Base-by-base conservation (phyloP, 37 sponge, comb jelly and placozoan genomes). In the Agelas oroides region DNA sequence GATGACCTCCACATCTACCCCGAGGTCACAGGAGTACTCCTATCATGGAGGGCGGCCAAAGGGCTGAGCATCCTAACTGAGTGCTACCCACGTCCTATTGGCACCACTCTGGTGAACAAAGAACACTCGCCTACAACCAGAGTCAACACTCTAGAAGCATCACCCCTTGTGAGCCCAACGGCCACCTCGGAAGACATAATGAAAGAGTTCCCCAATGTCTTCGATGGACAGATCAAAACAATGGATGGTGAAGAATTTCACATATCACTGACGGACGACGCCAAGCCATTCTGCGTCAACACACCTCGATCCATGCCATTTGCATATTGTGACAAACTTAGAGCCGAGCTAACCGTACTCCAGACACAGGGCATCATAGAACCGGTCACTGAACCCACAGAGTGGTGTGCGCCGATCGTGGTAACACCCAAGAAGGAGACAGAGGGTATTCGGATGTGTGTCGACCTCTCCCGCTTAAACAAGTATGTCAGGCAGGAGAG, bases 401-500 rank as follows among this genome's bases (percentile, higher is more conserved):
- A 87, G 37, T 87, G 87, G 87, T 87, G 80, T 79, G 87, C 87
- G 33, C 73, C 65, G 12, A 79, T 59, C 1, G 86, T 78, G 11
- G 79, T 77, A 8, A 56, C 86, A 55, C 79, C 86, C 15, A 85
- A 85, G 46, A 87, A 79, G 31, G 37, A 34, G 24, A 63, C 86
- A 2, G 86, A 86, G 60, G 54, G 36, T 1, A 86, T 86, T 17
- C 40, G 74, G 12, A 78, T 87, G 65, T 87, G 80, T 37, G 82
- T 87, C 11, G 69, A 87, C 57, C 76, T 81, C 32, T 87, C 76
- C 35, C 37, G 59, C 3, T 61, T 85, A 17, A 85, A 76, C 70
- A 66, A 56, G 18, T 67, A 69, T 27, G 86, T 76, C 3, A 30
- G 39, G 14, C 63, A 65, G 25, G 79, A 86, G 38, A 56, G 65